A percentile compares a stretch with the other conserved stretches of the same genome.
These are phyloP conservation scores for Corythornis madagascariensis DNA, from an alignment of 2,113 vertebrate genomes.

Conservation along the genomic window DNA sequence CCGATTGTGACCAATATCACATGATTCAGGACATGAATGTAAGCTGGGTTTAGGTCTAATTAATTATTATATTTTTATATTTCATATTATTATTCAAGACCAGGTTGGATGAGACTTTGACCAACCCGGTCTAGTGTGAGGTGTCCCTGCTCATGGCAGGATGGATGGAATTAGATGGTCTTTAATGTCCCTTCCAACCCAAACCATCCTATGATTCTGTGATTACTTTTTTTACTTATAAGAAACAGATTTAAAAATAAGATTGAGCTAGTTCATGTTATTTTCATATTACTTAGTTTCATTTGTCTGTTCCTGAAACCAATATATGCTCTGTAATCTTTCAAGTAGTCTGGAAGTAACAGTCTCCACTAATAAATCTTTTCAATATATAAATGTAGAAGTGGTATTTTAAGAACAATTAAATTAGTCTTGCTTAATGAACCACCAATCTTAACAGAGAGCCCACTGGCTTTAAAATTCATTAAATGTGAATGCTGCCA, in stretches of 20 bases:
- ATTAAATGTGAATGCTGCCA: neutral
- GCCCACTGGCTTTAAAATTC: neutral
- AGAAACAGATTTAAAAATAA: neutral
- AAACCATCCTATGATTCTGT: too few relatives aligned
- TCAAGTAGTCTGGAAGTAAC: neutral
- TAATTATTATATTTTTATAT: neutral
- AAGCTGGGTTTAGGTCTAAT: neutral
- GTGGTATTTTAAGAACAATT: neutral
- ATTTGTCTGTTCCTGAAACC: neutral
- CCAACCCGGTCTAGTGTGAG: too few relatives aligned
- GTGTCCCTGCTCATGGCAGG: too few relatives aligned
- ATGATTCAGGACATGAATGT: neutral
- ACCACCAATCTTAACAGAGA: neutral
- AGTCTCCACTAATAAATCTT: neutral
- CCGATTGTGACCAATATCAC: neutral
- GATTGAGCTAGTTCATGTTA: neutral
- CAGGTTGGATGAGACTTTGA: too few relatives aligned
- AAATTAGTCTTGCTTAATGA: slow-evolving; percentile 2
- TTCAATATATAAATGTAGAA: neutral
- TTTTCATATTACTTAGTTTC: slow-evolving; percentile 3
- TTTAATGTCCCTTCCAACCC: too few relatives aligned
- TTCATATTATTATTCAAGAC: too few relatives aligned
- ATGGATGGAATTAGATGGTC: too few relatives aligned
- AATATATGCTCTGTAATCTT: neutral
- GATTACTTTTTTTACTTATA: neutral